Conservation (phyloP, 2,797 vertebrate genomes). For the Halcyon chelicuti region DNA sequence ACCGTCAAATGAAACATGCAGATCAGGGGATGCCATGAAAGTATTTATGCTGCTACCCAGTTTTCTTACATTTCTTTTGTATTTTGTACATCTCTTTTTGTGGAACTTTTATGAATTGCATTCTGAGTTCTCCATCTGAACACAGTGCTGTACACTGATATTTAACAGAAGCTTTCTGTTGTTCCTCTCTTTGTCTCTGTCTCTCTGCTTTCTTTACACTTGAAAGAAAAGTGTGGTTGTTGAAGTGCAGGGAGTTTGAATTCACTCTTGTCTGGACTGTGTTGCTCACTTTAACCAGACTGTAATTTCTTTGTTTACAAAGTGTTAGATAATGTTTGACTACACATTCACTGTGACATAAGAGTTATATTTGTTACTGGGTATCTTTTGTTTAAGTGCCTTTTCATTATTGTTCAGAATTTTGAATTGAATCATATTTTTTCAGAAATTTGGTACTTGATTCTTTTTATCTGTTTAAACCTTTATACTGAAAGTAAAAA, state of each 20-base stretch:
- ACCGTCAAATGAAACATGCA: not conserved
- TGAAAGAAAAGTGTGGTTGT: not conserved
- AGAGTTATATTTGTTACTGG: slow-evolving; percentile 50
- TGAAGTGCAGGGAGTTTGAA: not conserved
- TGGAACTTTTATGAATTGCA: not conserved
- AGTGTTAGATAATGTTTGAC: slow-evolving; percentile 58
- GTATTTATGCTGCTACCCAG: slow-evolving; percentile 49
- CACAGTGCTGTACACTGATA: not conserved
- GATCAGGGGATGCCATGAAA: not conserved
- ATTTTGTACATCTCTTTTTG: slow-evolving; percentile 7
- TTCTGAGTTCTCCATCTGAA: not conserved
- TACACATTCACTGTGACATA: slow-evolving; percentile 56
- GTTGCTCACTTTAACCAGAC: slow-evolving; percentile 6
- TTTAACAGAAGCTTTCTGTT: not conserved
- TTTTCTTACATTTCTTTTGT: slow-evolving; percentile 32
- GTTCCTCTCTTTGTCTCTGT: not conserved
- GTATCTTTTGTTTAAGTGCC: slow-evolving; percentile 60
- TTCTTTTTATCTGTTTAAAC: slow-evolving; percentile 63
- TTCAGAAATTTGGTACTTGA: slow-evolving; percentile 24
- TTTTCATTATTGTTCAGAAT: slow-evolving; percentile 35
- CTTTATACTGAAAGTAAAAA: slow-evolving; percentile 27
- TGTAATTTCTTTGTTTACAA: slow-evolving; percentile 47
- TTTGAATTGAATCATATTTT: slow-evolving; percentile 60
- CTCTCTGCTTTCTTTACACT: not conserved
- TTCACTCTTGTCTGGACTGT: not conserved